phyloP scores from a whole-genome alignment of 1,140 invertebrate species.

The Lysiphlebus fabarum region DNA sequence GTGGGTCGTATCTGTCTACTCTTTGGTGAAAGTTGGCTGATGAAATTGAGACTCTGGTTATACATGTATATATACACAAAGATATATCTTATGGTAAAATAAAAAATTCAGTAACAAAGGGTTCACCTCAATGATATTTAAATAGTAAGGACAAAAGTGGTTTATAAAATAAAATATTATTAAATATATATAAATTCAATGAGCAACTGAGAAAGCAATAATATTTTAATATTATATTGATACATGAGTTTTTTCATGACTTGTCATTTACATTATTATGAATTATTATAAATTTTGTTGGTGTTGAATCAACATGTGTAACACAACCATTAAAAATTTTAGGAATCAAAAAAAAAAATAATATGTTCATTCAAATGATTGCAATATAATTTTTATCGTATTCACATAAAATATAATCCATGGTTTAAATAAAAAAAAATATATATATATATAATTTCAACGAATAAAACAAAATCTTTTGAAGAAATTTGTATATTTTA shows the following conservation, averaged over 20 bases:
- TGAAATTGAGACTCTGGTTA: constrained; percentile 17
- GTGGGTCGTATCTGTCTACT: neutral
- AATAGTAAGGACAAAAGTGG: neutral
- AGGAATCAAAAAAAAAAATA: too few species aligned
- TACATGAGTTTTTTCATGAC: neutral
- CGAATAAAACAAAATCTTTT: too few species aligned
- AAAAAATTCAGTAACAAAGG: neutral
- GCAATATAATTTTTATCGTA: too few species aligned
- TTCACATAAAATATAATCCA: too few species aligned
- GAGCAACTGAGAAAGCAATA: too few species aligned
- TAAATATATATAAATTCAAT: too few species aligned
- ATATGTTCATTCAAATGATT: too few species aligned
- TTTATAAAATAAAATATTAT: neutral
- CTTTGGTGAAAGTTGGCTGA: constrained; percentile 18
- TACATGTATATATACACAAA: too few species aligned
- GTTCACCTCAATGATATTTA: neutral
- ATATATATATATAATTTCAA: too few species aligned
- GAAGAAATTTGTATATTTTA: too few species aligned
- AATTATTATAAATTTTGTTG: neutral
- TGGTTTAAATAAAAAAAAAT: too few species aligned
- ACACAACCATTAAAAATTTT: neutral
- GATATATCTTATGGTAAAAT: neutral
- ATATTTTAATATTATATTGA: too few species aligned
- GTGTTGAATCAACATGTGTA: constrained; percentile 6
- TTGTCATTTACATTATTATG: constrained; percentile 6